Percentiles rank a stretch among this genome's conserved stretches.
Evolutionary conservation across 2,113 vertebrate genomes (phyloP).

Genomic region (Corydoras sp.): DNA sequence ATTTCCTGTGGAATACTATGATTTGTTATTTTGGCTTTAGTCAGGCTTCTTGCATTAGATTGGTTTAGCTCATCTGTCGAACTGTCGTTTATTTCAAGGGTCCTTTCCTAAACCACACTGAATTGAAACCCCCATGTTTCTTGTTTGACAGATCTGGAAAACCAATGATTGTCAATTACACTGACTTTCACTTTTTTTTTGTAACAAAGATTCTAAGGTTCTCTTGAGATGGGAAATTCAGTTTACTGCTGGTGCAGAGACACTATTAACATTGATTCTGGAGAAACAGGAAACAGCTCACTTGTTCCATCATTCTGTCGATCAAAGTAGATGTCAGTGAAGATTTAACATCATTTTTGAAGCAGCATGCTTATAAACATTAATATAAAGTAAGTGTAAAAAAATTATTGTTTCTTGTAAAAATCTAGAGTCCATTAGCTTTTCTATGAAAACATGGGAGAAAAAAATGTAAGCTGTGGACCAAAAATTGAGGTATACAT

Average conservation of each 20-base stretch:
- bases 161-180: background rate
- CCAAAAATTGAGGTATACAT: constrained; percentile 6
- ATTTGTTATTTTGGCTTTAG: constrained; percentile 19
- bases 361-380: background rate
- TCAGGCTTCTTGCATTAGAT: background rate
- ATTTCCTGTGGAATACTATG: constrained; percentile 27
- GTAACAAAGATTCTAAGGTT: background rate
- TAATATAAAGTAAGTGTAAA: no score
- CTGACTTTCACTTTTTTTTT: background rate
- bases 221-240: background rate
- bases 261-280: background rate
- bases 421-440: no score
- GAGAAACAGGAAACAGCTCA: background rate
- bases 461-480: background rate
- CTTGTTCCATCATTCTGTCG: background rate
- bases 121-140: background rate
- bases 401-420: no score
- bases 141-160: background rate
- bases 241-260: background rate
- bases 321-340: background rate
- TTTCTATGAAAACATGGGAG: background rate
- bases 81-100: background rate
- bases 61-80: constrained; percentile 6
- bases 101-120: background rate
- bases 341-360: no score